A percentile compares a stretch with the other conserved stretches of the same genome.
These are phyloP conservation scores for Axea sp. DNA, from an alignment of 2,888 invertebrate species.

Conservation along the genomic window DNA sequence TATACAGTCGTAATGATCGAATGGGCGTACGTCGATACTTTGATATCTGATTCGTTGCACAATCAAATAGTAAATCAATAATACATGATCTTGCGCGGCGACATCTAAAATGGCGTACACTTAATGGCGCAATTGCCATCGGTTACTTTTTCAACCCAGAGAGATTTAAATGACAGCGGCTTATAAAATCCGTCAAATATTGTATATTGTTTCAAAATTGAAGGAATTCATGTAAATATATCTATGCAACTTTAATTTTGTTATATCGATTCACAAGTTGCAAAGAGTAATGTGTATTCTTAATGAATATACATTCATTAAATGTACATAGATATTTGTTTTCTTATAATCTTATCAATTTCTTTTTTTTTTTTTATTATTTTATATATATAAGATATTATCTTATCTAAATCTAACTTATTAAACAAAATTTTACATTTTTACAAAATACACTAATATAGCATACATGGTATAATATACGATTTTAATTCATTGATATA, in stretches of 20 bases:
- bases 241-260: constrained; percentile 30
- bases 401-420: too few species aligned
- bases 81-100: constrained; percentile 55
- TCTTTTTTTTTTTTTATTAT: too few species aligned
- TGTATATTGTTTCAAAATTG: constrained; percentile 18
- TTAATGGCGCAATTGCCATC: constrained; percentile 54
- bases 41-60: constrained; percentile 60
- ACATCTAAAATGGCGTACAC: constrained; percentile 57
- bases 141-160: constrained; percentile 18
- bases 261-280: not conserved
- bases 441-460: too few species aligned
- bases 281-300: too few species aligned
- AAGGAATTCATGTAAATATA: constrained; percentile 24
- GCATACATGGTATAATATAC: too few species aligned
- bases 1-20: constrained; percentile 54
- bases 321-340: too few species aligned
- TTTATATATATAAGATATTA: too few species aligned
- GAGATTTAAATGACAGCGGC: constrained; percentile 54
- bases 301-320: too few species aligned
- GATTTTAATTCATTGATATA: too few species aligned
- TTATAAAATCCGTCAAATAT: constrained; percentile 30
- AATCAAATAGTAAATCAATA: constrained; percentile 59
- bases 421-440: too few species aligned
- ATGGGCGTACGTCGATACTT: constrained; percentile 54
- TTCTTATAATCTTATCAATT: too few species aligned